A percentile compares a stretch with the other conserved stretches of the same genome.
Evolutionary conservation across 1,140 invertebrate genomes (phyloP).

Genomic region (Ridgeia piscesae): DNA sequence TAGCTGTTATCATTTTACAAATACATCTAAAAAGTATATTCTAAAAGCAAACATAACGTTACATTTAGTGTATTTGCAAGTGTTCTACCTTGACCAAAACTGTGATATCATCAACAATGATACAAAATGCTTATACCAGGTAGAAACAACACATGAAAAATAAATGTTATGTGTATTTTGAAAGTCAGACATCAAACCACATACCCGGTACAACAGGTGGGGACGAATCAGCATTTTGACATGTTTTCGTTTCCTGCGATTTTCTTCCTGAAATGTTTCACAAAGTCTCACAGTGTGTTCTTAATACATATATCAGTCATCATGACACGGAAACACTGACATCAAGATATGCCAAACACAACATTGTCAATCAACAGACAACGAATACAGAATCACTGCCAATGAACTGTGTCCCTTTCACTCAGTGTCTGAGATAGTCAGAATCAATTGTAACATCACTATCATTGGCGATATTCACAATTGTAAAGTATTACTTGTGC

Average conservation of each 20-base stretch:
- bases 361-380: neutral
- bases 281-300: neutral
- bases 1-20: no score
- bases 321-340: neutral
- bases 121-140: no score
- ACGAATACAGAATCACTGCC: no score
- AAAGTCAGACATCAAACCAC: neutral
- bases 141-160: neutral
- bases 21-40: no score
- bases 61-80: slow-evolving; percentile 1
- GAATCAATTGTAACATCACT: neutral
- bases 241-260: slow-evolving; percentile 58
- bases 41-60: no score
- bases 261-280: slow-evolving; percentile 13
- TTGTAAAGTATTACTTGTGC: neutral
- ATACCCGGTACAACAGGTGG: slow-evolving; percentile 67
- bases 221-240: slow-evolving; percentile 78
- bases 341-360: neutral
- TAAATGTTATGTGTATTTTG: neutral
- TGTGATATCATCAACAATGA: no score
- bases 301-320: neutral
- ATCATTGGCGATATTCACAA: no score
- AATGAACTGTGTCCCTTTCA: neutral
- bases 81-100: no score
- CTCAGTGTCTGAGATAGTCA: neutral